These are phyloP conservation scores for Ara ararauna DNA, from an alignment of 2,797 vertebrate species.

Conservation along the genomic window DNA sequence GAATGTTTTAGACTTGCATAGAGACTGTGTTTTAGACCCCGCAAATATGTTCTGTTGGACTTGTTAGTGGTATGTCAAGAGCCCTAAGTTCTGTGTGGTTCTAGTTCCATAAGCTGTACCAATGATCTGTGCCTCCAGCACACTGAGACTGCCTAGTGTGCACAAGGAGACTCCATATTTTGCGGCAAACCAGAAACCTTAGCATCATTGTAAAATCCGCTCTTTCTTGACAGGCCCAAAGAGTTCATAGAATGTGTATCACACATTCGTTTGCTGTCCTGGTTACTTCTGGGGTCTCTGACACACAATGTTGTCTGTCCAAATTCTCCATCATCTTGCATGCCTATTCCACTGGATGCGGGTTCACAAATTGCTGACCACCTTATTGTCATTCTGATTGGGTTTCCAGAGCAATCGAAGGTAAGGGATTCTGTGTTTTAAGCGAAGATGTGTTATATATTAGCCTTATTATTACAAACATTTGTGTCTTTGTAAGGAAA, in stretches of 20 bases:
- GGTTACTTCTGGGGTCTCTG: conserved; percentile 96
- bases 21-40: background rate
- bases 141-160: background rate
- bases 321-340: conserved; percentile 90
- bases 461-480: conserved; percentile 49
- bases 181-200: background rate
- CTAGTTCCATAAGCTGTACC: background rate
- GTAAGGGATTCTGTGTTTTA: conserved; percentile 78
- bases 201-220: background rate
- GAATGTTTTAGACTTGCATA: background rate
- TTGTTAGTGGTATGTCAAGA: background rate
- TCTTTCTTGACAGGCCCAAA: conserved; percentile 87
- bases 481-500: conserved; percentile 32
- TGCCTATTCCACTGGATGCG: conserved; percentile 96
- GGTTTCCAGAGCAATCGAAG: conserved; percentile 99
- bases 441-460: conserved; percentile 33
- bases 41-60: background rate
- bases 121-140: background rate
- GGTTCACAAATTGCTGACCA: conserved; percentile 98
- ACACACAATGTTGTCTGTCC: conserved; percentile 95
- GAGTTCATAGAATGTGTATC: conserved; percentile 99
- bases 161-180: background rate
- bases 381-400: conserved; percentile 98
- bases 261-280: conserved; percentile 96
- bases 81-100: background rate